Evolutionary conservation across 2,888 invertebrate genomes (phyloP), one percentile per base, ranked within the genome.

Genomic region (Trissoscelio sp.): DNA sequence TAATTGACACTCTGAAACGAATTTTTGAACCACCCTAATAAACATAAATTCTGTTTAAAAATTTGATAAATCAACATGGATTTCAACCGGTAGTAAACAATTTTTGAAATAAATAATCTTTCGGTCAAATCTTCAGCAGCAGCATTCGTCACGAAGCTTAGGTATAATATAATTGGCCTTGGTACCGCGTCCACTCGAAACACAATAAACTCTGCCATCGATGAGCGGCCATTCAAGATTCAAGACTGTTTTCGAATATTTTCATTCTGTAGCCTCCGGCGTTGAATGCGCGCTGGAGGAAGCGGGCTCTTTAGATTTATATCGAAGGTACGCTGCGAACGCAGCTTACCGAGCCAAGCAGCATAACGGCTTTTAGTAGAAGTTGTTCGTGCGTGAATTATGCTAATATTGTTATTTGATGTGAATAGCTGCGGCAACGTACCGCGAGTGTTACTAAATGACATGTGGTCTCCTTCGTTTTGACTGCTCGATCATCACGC

Each of bases 171-270:
- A 87, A 86, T 87, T 86, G 86, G 86, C 82, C 85, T 83, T 51
- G 58, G 74, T 79, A 67, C 74, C 44, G 48, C 72, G 67, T 57
- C 83, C 86, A 86, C 87, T 88, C 75, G 83, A 86, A 85, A 83
- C 81, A 87, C 87, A 87, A 87, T 87, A 84, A 83, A 67, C 57
- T 82, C 83, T 77, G 67, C 74, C 85, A 84, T 86, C 86, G 86
- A 86, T 85, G 85, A 84, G 83, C 81, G 77, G 79, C 83, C 84
- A 87, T 87, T 85, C 84, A 86, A 79, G 79, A 82, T 79, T 83
- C 80, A 83, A 87, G 85, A 87, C 86, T 87, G 86, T 87, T 88
- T 88, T 88, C 85, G 86, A 86, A 88, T 87, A 87, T 85, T 87
- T 86, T 86, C 83, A 86, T 86, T 86, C 84, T 83, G 55, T 82